Evolutionary conservation across 1,140 invertebrate genomes (phyloP).

Genomic region (Nymphalis io): DNA sequence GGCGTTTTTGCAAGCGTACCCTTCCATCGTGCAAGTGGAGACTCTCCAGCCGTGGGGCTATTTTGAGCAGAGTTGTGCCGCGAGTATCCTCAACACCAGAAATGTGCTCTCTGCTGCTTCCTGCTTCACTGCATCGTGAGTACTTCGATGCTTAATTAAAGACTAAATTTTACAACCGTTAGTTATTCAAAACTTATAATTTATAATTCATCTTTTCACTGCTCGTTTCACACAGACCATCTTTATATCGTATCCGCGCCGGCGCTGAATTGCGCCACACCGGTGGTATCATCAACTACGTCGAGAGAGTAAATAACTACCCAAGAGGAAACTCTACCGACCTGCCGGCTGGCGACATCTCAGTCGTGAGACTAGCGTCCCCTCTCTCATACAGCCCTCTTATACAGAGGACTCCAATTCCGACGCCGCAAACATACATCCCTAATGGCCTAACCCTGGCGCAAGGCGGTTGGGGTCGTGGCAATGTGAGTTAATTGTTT

Average conservation of each 20-base stretch:
- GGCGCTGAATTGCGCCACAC: constrained; percentile 33
- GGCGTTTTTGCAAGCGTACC: too few species aligned
- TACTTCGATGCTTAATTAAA: neutral
- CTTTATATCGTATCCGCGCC: constrained; percentile 45
- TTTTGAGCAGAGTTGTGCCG: neutral
- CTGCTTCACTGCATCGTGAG: constrained; percentile 14
- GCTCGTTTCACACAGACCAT: constrained; percentile 4
- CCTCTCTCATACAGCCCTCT: neutral
- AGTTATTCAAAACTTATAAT: too few species aligned
- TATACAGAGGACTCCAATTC: neutral
- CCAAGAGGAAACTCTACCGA: constrained; percentile 13
- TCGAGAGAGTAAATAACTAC: constrained; percentile 38
- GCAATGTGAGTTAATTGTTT: neutral
- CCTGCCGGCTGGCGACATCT: neutral
- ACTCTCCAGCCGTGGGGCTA: too few species aligned
- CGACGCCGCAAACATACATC: neutral
- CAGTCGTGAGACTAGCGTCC: neutral
- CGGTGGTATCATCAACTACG: constrained; percentile 39
- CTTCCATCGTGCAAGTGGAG: too few species aligned
- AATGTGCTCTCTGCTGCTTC: constrained; percentile 12
- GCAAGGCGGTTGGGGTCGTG: constrained; percentile 2
- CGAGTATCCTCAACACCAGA: neutral
- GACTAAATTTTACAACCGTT: too few species aligned
- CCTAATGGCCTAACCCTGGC: neutral
- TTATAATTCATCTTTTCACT: too few species aligned